phyloP scores from a whole-genome alignment of 2,797 vertebrate genomes.

The Hippocampus kuda region DNA sequence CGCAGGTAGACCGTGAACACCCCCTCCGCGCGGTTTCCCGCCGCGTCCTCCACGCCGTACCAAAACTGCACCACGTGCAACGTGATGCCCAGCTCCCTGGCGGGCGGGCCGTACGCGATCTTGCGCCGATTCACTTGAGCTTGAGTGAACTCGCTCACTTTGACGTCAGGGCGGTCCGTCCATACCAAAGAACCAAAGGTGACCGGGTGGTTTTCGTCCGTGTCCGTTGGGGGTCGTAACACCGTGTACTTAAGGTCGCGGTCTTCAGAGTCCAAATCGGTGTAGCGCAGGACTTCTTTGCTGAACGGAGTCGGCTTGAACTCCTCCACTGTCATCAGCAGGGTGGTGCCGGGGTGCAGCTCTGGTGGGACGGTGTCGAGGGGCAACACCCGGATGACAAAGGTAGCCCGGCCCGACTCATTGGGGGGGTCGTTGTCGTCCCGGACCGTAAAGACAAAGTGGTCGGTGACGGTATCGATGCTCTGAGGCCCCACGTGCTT shows the following conservation, averaged over 20 bases:
- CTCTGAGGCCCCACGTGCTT: conserved; percentile 79
- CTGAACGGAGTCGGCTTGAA: conserved; percentile 79
- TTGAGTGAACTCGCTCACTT: conserved; percentile 86
- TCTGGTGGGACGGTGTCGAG: conserved; percentile 83
- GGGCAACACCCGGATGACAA: conserved; percentile 76
- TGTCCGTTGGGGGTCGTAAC: conserved; percentile 76
- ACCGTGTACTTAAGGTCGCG: conserved; percentile 82
- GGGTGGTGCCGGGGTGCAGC: conserved; percentile 73
- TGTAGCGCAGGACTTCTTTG: conserved; percentile 82
- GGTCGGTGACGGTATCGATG: conserved; percentile 73
- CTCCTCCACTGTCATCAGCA: conserved; percentile 83
- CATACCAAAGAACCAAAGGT: conserved; percentile 78
- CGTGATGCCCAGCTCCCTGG: conserved; percentile 82
- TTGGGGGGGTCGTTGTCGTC: conserved; percentile 95
- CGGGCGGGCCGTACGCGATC: conserved; percentile 80
- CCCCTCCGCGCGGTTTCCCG: conserved; percentile 76
- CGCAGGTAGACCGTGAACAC: conserved; percentile 82
- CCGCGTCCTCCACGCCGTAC: conserved; percentile 80
- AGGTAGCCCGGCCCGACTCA: conserved; percentile 71
- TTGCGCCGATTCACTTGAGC: conserved; percentile 95
- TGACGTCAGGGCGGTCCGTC: conserved; percentile 72
- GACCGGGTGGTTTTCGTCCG: conserved; percentile 75
- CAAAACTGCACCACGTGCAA: conserved; percentile 83
- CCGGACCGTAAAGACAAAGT: conserved; percentile 81
- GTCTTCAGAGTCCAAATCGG: conserved; percentile 88